These are phyloP conservation scores for Aspiorhynchus laticeps DNA, from an alignment of 2,113 vertebrate species.

Conservation along the genomic window DNA sequence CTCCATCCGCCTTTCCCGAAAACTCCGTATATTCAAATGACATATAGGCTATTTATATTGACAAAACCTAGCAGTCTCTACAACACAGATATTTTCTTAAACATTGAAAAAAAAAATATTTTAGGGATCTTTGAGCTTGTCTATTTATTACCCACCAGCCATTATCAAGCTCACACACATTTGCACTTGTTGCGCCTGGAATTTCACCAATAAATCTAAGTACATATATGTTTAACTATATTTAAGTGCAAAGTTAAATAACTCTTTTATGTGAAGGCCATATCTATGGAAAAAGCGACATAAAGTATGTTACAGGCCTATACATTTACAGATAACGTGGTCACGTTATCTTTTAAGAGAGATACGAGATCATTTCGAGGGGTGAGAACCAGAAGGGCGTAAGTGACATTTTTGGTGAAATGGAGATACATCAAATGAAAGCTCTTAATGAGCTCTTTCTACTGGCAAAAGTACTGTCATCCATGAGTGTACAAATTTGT, in stretches of 20 bases:
- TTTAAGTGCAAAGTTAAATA: neutral
- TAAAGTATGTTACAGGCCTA: neutral
- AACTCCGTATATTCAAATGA: neutral
- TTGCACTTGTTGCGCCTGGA: neutral
- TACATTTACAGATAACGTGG: neutral
- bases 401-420: no score
- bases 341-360: neutral
- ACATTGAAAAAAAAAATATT: neutral
- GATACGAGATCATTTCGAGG: no score
- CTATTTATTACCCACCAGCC: neutral
- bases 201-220: neutral
- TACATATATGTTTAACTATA: neutral
- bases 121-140: neutral
- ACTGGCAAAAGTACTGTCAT: no score
- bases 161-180: neutral
- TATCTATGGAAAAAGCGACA: neutral
- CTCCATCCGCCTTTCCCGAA: neutral
- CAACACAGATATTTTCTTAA: neutral
- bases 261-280: neutral
- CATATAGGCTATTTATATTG: neutral
- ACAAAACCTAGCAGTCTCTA: neutral
- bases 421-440: no score
- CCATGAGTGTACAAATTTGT: no score
- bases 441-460: no score
- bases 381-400: no score